These are phyloP conservation scores for Drosophila monieri DNA, from an alignment of 2,888 invertebrate genomes.

Conservation along the genomic window DNA sequence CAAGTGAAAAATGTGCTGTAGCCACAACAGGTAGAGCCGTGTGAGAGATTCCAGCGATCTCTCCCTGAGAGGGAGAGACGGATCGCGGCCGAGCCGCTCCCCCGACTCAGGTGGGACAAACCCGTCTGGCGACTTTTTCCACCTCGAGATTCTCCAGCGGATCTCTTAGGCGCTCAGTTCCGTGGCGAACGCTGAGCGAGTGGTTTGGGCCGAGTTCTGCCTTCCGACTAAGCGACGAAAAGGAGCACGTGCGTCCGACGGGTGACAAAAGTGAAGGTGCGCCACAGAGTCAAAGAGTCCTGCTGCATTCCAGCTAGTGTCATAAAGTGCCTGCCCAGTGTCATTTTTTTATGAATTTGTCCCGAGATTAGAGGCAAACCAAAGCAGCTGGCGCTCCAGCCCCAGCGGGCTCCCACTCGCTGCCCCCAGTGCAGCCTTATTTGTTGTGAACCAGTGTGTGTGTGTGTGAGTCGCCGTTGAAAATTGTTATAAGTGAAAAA, in stretches of 20 bases:
- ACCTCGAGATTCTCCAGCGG: slow-evolving; percentile 34
- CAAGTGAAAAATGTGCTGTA: slow-evolving; percentile 81
- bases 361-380: not conserved
- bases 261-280: slow-evolving; percentile 73
- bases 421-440: slow-evolving; percentile 24
- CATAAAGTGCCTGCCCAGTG: not conserved
- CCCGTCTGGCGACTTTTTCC: slow-evolving; percentile 79
- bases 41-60: slow-evolving; percentile 26
- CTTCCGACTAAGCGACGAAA: slow-evolving; percentile 10
- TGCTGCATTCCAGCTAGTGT: not conserved
- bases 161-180: slow-evolving; percentile 79
- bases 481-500: slow-evolving; percentile 77
- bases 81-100: slow-evolving; percentile 23
- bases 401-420: slow-evolving; percentile 12
- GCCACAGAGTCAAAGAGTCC: slow-evolving; percentile 14
- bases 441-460: slow-evolving; percentile 14
- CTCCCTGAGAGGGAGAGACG: slow-evolving; percentile 31
- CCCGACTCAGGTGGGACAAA: slow-evolving; percentile 33
- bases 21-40: slow-evolving; percentile 67
- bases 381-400: slow-evolving; percentile 18
- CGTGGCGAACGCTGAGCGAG: slow-evolving; percentile 82
- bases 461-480: slow-evolving; percentile 53
- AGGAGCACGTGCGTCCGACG: slow-evolving; percentile 37
- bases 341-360: not conserved
- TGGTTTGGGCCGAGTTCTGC: slow-evolving; percentile 31